Conservation (phyloP, 2,888 invertebrate genomes). For the Lasioglossum oenotherae region DNA sequence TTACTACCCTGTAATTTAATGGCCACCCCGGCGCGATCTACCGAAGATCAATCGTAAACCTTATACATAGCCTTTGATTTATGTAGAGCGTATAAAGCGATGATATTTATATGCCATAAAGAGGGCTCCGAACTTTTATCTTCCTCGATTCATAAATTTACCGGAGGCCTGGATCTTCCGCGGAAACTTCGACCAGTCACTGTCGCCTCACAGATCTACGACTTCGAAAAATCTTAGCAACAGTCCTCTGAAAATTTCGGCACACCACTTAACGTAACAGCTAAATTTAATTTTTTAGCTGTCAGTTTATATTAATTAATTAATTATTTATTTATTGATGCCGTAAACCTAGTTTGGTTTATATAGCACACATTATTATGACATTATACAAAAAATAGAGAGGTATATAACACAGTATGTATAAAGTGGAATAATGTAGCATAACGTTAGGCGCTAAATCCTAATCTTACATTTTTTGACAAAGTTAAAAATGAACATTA, state of each 20-base stretch:
- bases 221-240: neutral
- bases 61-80: slow-evolving; percentile 2
- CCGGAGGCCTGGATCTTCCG: neutral
- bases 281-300: too few relatives aligned
- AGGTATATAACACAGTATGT: too few relatives aligned
- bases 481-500: too few relatives aligned
- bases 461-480: too few relatives aligned
- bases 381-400: too few relatives aligned
- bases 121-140: slow-evolving; percentile 8
- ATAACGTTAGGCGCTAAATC: too few relatives aligned
- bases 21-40: neutral
- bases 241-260: neutral
- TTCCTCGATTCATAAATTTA: neutral
- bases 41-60: slow-evolving; percentile 1
- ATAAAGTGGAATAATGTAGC: too few relatives aligned
- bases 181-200: neutral
- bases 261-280: neutral
- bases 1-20: slow-evolving; percentile 7
- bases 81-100: neutral
- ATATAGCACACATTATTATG: too few relatives aligned
- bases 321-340: too few relatives aligned
- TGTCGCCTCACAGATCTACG: neutral
- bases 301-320: too few relatives aligned
- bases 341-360: too few relatives aligned
- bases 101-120: slow-evolving; percentile 19